A percentile compares a stretch with the other conserved stretches of the same genome.
phyloP scores from a whole-genome alignment of 2,888 invertebrate genomes.

The Cryptocephalus moraei region DNA sequence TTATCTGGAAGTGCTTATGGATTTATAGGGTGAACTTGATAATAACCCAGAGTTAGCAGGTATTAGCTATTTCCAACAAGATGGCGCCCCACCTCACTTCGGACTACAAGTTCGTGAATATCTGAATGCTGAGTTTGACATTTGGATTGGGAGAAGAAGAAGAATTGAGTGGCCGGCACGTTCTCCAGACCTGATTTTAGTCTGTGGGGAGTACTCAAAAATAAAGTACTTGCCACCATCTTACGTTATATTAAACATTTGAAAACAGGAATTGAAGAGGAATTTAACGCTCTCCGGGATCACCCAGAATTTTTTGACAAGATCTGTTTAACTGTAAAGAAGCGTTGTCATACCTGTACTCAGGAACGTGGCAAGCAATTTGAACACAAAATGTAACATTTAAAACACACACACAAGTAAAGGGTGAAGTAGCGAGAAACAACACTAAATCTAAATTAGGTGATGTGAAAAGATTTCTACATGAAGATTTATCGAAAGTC shows the following conservation, averaged over 20 bases:
- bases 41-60: constrained; percentile 3
- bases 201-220: constrained; percentile 7
- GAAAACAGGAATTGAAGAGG: constrained; percentile 7
- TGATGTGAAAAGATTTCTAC: too few species aligned
- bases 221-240: constrained; percentile 6
- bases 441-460: too few species aligned
- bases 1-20: constrained; percentile 1
- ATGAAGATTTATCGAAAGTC: too few species aligned
- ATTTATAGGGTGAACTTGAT: constrained; percentile 2
- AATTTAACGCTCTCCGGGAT: constrained; percentile 6
- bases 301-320: constrained; percentile 4
- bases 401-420: too few species aligned
- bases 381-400: too few species aligned
- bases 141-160: constrained; percentile 3
- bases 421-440: too few species aligned
- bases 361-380: too few species aligned
- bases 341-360: too few species aligned
- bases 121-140: constrained; percentile 1
- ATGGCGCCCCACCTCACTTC: too few species aligned
- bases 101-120: constrained; percentile 1
- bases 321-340: too few species aligned
- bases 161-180: constrained; percentile 1
- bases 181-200: constrained; percentile 3
- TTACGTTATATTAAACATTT: constrained; percentile 6
- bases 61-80: constrained; percentile 3